Conservation (phyloP, 2,113 vertebrate species). For the Lutjanus erythropterus region DNA sequence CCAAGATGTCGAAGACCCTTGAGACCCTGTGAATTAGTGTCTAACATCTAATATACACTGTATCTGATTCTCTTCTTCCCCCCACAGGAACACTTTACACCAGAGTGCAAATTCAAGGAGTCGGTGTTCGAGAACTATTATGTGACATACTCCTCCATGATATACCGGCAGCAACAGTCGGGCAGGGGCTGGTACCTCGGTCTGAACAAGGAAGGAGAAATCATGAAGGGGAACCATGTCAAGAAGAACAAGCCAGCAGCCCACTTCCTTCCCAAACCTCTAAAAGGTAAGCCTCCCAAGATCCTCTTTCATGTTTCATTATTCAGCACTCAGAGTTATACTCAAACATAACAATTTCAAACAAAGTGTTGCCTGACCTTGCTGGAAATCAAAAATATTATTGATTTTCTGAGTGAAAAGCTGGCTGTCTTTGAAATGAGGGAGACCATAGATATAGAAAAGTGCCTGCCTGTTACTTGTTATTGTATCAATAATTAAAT, state of each 20-base stretch:
- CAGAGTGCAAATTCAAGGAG: conserved; percentile 99
- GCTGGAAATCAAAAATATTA: background rate
- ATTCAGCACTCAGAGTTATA: background rate
- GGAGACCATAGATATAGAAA: no score
- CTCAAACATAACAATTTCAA: background rate
- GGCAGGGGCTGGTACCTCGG: conserved; percentile 99
- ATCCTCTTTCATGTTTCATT: background rate
- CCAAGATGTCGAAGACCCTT: conserved; percentile 32
- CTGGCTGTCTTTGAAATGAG: background rate
- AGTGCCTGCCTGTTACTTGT: no score
- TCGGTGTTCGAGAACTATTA: conserved; percentile 99
- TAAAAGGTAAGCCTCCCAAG: conserved; percentile 90
- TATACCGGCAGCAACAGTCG: conserved; percentile 98
- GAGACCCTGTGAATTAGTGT: conserved; percentile 26
- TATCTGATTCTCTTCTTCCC: conserved; percentile 36
- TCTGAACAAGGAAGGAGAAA: conserved; percentile 99
- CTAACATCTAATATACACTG: conserved; percentile 29
- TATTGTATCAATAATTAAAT: no score
- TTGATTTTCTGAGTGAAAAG: background rate
- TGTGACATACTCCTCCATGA: conserved; percentile 99
- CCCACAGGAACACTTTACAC: conserved; percentile 96
- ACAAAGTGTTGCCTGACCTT: background rate
- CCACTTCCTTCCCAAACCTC: conserved; percentile 98
- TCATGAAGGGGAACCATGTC: conserved; percentile 99
- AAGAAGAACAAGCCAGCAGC: conserved; percentile 99